Percentiles rank a stretch among this genome's conserved stretches.
Evolutionary conservation across 2,888 invertebrate genomes (phyloP).

Genomic region (Lithophane ornitopus): DNA sequence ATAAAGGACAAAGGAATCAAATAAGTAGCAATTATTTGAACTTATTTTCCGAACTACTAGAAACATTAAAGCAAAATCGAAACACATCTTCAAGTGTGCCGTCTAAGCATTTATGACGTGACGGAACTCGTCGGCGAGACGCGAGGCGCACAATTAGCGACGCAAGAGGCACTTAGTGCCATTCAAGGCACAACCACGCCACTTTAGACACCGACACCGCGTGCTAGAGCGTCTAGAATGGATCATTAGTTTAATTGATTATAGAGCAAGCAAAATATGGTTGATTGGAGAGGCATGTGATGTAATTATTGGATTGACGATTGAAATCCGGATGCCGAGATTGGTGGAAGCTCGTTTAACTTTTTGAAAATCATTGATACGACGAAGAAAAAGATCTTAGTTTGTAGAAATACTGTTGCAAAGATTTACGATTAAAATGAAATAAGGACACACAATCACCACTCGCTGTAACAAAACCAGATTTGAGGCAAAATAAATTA

Average conservation of each 20-base stretch:
- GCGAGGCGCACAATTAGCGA: conserved; percentile 77
- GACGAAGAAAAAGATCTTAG: not conserved
- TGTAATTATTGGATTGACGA: not conserved
- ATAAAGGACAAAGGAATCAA: not conserved
- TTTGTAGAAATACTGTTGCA: not conserved
- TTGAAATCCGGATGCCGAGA: not conserved
- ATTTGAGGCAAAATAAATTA: not conserved
- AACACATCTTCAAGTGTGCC: conserved; percentile 17
- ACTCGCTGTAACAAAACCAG: not conserved
- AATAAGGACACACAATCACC: not conserved
- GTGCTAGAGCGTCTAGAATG: conserved; percentile 45
- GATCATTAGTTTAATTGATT: conserved; percentile 57
- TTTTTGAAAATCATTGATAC: not conserved
- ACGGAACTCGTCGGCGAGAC: conserved; percentile 57
- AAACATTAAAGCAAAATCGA: conserved; percentile 11
- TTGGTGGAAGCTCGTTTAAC: not conserved
- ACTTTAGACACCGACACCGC: conserved; percentile 59
- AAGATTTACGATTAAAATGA: not conserved
- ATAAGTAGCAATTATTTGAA: conserved; percentile 6
- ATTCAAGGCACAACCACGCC: conserved; percentile 72
- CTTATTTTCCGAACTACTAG: not conserved
- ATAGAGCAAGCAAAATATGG: conserved; percentile 17
- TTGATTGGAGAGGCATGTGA: not conserved
- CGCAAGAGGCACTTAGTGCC: conserved; percentile 80
- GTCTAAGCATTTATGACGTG: conserved; percentile 50